These are phyloP conservation scores for Aphelenchoides bicaudatus DNA, from an alignment of 2,888 invertebrate genomes.

Conservation along the genomic window DNA sequence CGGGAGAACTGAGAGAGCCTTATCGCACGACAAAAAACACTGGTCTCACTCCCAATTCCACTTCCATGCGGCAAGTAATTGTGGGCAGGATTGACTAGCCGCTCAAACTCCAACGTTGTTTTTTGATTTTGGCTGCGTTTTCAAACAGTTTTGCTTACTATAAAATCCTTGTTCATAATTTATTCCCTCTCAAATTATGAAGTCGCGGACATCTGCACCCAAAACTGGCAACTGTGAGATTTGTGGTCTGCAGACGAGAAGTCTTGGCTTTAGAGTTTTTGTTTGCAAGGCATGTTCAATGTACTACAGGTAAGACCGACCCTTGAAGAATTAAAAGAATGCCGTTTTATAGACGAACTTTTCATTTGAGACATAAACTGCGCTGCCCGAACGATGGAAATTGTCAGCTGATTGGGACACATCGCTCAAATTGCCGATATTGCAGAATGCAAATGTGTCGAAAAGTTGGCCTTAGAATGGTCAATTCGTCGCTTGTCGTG, in stretches of 20 bases:
- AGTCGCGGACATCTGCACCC: neutral
- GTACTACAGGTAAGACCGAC: neutral
- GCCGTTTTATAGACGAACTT: too few species aligned
- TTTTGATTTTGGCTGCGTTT: too few species aligned
- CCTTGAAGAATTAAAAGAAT: neutral
- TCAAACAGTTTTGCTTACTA: too few species aligned
- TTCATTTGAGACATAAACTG: too few species aligned
- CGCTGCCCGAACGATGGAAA: neutral
- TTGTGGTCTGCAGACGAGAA: neutral
- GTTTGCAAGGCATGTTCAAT: conserved; percentile 2
- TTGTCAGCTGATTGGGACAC: neutral
- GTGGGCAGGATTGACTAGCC: too few species aligned
- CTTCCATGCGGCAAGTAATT: too few species aligned
- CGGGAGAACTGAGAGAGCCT: too few species aligned
- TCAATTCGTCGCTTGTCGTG: neutral
- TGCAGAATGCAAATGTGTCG: neutral
- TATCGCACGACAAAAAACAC: too few species aligned
- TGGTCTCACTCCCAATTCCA: too few species aligned
- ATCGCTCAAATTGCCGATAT: conserved; percentile 9
- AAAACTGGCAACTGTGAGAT: neutral
- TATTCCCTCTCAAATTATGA: too few species aligned
- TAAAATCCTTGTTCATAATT: too few species aligned
- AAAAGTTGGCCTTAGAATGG: conserved; percentile 4
- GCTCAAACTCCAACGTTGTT: too few species aligned
- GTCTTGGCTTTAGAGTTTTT: conserved; percentile 2